Percentiles rank a stretch among this genome's conserved stretches.
These are phyloP conservation scores for Pseudocheirus occidentalis DNA, from an alignment of 2,797 vertebrate species.

Conservation along the genomic window DNA sequence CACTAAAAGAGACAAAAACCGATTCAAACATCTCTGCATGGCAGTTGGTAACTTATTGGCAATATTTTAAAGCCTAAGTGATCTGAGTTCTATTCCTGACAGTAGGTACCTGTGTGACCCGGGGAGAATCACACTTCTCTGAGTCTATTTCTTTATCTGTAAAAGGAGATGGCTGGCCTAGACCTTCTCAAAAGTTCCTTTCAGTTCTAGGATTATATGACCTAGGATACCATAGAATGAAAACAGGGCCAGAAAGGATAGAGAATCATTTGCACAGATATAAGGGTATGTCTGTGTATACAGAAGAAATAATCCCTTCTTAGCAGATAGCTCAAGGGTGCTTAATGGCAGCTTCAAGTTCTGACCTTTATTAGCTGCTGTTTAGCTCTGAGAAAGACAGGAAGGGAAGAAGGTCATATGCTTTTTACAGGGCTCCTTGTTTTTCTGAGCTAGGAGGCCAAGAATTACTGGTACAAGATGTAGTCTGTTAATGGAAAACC, in stretches of 20 bases:
- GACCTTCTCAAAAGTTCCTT: neutral
- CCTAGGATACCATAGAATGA: neutral
- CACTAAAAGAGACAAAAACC: neutral
- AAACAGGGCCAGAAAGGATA: neutral
- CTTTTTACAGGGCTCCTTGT: slow-evolving; percentile 15
- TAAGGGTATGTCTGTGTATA: neutral
- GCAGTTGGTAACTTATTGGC: neutral
- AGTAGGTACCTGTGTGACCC: neutral
- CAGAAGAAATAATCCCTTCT: slow-evolving; percentile 36
- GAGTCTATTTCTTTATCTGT: neutral
- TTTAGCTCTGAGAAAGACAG: slow-evolving; percentile 73
- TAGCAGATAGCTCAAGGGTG: neutral
- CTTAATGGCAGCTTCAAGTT: slow-evolving; percentile 65
- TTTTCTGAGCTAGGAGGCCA: neutral
- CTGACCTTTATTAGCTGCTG: slow-evolving; percentile 76
- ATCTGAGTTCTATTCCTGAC: neutral
- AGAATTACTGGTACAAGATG: slow-evolving; percentile 7
- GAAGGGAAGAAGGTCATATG: slow-evolving; percentile 30
- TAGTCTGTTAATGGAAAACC: slow-evolving; percentile 6
- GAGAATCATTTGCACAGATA: neutral
- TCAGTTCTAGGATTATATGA: neutral
- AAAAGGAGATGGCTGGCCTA: neutral
- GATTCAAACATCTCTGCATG: neutral
- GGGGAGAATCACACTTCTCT: neutral
- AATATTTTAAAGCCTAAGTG: neutral